phyloP scores from a whole-genome alignment of 1,140 invertebrate genomes.

The Trachelipus rathkii region DNA sequence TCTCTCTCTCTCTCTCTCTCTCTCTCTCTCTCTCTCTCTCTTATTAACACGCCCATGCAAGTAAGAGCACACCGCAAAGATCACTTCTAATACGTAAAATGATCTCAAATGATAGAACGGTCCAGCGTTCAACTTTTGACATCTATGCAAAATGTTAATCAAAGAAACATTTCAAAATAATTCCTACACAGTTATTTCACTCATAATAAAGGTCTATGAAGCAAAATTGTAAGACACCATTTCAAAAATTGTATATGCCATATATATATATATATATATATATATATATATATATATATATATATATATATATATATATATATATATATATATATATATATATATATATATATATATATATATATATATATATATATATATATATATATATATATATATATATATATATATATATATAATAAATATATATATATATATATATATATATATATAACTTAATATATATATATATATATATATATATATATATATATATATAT shows the following conservation, averaged over 20 bases:
- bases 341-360: slow-evolving; percentile 1
- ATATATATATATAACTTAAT: not conserved
- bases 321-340: not conserved
- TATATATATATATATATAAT: not conserved
- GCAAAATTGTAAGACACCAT: not conserved
- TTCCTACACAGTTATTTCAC: too few relatives aligned
- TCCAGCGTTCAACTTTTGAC: too few relatives aligned
- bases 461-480: not conserved
- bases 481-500: not conserved
- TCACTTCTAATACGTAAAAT: too few relatives aligned
- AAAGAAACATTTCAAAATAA: too few relatives aligned
- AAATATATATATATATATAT: not conserved
- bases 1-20: too few relatives aligned
- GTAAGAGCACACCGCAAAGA: too few relatives aligned
- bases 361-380: not conserved
- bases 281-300: slow-evolving; percentile 13
- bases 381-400: not conserved
- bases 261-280: slow-evolving; percentile 1
- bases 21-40: too few relatives aligned
- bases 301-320: slow-evolving; percentile 17
- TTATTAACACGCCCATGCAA: too few relatives aligned
- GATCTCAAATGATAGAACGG: too few relatives aligned
- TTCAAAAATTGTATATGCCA: too few relatives aligned
- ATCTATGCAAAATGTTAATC: too few relatives aligned
- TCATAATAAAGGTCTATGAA: too few relatives aligned